These are phyloP conservation scores for Elysia chlorotica DNA, from an alignment of 1,140 invertebrate species.

Conservation along the genomic window DNA sequence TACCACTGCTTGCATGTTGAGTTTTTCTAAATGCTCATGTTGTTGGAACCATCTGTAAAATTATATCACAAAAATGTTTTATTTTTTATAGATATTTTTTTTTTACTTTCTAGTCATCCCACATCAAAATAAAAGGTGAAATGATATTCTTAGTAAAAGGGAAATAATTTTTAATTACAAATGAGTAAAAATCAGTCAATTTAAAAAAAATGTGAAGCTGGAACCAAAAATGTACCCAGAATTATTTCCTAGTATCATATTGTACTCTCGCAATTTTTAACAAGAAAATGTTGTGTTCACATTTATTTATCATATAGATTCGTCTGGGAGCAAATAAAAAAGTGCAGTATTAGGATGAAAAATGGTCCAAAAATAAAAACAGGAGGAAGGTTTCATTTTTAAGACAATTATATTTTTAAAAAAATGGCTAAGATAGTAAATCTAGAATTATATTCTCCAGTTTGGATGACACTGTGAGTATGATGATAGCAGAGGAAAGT, in stretches of 20 bases:
- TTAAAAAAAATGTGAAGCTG: background rate
- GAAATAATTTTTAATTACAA: background rate
- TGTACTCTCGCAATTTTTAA: too few relatives aligned
- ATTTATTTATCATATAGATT: too few relatives aligned
- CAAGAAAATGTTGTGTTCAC: too few relatives aligned
- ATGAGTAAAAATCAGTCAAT: background rate
- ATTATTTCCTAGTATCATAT: background rate
- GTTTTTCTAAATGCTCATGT: constrained; percentile 61
- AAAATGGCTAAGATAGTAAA: too few relatives aligned
- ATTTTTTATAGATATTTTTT: background rate
- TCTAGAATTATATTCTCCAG: too few relatives aligned
- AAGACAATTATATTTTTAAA: too few relatives aligned
- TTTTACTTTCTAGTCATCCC: background rate
- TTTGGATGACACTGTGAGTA: too few relatives aligned
- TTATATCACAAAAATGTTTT: background rate
- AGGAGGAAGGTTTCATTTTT: too few relatives aligned
- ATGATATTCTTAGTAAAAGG: background rate
- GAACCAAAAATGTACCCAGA: background rate
- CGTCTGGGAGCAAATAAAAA: too few relatives aligned
- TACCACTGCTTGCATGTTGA: constrained; percentile 62
- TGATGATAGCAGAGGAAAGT: too few relatives aligned
- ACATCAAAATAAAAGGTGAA: background rate
- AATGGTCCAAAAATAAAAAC: too few relatives aligned
- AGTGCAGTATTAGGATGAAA: too few relatives aligned
- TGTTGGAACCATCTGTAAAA: constrained; percentile 56